A percentile compares a stretch with the other conserved stretches of the same genome.
phyloP scores from a whole-genome alignment of 2,888 invertebrate species.

The Lasioglossum morio region DNA sequence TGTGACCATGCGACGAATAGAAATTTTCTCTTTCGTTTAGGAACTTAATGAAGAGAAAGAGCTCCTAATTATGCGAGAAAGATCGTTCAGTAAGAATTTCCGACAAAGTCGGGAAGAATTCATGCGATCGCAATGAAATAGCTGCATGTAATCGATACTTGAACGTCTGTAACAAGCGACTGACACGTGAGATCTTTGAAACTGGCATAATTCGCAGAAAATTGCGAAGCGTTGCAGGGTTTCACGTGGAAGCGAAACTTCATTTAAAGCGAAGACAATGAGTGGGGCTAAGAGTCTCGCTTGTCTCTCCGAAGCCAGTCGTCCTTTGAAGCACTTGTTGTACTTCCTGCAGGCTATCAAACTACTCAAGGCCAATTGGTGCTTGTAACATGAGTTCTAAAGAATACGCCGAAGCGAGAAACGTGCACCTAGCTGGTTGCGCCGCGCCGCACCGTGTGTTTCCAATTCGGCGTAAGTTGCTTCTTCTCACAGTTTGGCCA shows the following conservation, averaged over 20 bases:
- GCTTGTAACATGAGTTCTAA: constrained; percentile 29
- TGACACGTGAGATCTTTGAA: background rate
- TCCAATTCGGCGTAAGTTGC: constrained; percentile 26
- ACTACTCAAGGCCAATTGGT: constrained; percentile 58
- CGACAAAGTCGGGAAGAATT: background rate
- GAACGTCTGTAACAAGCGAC: background rate
- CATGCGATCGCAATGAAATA: background rate
- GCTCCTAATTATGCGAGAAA: background rate
- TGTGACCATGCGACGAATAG: background rate
- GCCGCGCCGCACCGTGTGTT: constrained; percentile 2
- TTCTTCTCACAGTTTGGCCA: constrained; percentile 41
- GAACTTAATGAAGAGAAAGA: too few relatives aligned
- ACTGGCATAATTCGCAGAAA: background rate
- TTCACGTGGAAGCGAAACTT: background rate
- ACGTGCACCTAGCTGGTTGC: constrained; percentile 2
- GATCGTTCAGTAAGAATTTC: background rate
- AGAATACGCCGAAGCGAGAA: constrained; percentile 14
- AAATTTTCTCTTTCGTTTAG: background rate
- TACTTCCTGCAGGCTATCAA: constrained; percentile 48
- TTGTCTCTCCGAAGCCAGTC: background rate
- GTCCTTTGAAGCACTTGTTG: constrained; percentile 21
- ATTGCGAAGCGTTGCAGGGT: background rate
- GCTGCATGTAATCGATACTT: background rate
- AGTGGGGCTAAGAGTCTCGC: background rate
- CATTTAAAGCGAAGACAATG: background rate